Base-by-base conservation (phyloP, 1,140 invertebrate genomes). In the Microvelia longipes region DNA sequence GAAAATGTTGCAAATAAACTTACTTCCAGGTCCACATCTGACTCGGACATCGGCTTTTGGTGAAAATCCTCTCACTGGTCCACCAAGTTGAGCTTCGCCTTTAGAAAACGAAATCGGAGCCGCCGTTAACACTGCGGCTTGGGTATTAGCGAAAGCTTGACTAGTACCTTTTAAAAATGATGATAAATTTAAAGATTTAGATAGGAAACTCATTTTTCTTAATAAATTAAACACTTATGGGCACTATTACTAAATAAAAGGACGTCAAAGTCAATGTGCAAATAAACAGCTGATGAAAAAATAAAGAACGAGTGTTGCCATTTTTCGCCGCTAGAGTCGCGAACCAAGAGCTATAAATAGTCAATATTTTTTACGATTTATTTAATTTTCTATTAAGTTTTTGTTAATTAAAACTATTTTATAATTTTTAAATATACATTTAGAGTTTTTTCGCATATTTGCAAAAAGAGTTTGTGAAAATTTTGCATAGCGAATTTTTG, bases 141-240 rank as follows among this genome's bases (percentile, higher is more conserved):
- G 76, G 1, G 79, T 77, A 2, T 70, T 69, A 19, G 84, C 79
- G 27, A 88, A 79, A 2, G 82, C 83, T 71, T 83, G 82, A n/a
- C 82, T 80, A 13, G 83, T 79, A 26, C 83, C 83, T 70, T 84
- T 84, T 68, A 86, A 80, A 73, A 84, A 85, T 66, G 86, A 83
- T 60, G 83, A 78, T 68, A 87, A 77, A 70, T 80, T 82, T 63
- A 83, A 80, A 72, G 85, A 86, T 74, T 86, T 85, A 66, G 85
- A 80, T 66, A 87, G 85, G 30, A 85, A 84, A 80, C 85, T 88
- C 83, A 89, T 88, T 76, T 72, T 71, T 72, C 68, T 72, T 50
- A 71, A 65, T n/a, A n/a, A 50, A 50, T 5, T 72, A 14, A 30
- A 64, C 2, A 13, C 24, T 26, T 64, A 64, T 24, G 2, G 15